Base-by-base conservation (phyloP, 2,113 vertebrate genomes). In the Coturnix japonica region DNA sequence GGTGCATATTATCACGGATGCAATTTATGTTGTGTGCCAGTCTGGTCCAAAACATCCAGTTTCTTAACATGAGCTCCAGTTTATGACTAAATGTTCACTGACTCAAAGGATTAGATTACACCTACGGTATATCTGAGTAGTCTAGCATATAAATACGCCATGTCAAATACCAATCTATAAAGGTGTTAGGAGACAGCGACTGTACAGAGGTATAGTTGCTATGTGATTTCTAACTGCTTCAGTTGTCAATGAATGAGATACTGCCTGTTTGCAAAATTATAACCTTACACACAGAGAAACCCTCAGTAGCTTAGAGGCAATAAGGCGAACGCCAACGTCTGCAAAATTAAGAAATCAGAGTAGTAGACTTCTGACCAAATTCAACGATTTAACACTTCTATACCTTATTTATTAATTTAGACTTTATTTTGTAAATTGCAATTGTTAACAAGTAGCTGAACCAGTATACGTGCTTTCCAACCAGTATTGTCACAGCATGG, bases 11-110 rank as follows among this genome's bases (percentile, higher is more conserved):
- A 98, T 98, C 97, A 98, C 98, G 98, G 98, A 98, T 99, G 98
- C 98, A 99, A 99, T 98, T 98, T 98, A 98, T 98, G 98, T 99
- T 97, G 97, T 96, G 98, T 99, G 98, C 98, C 98, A 98, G 98
- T 99, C 98, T 98, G 97, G 95, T 98, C 97, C 95, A 97, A 97
- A 97, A 97, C 97, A 97, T 97, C 97, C 93, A 96, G 86, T 98
- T 97, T 97, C 96, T 97, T 97, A 95, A 97, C 97, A 96, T 93
- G 96, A 97, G 97, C 97, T 98, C 98, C 97, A 97, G 97, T 98
- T 96, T 96, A 97, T 98, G 97, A 97, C 97, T 98, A 97, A 96
- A 96, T 94, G 95, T 97, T 97, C 96, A 97, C 98, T 98, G 97
- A 98, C 96, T 97, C 96, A 96, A 97, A 97, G 96, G 98, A 97